Evolutionary conservation across 2,888 invertebrate genomes (phyloP).

Genomic region (Platycheirus albimanus): DNA sequence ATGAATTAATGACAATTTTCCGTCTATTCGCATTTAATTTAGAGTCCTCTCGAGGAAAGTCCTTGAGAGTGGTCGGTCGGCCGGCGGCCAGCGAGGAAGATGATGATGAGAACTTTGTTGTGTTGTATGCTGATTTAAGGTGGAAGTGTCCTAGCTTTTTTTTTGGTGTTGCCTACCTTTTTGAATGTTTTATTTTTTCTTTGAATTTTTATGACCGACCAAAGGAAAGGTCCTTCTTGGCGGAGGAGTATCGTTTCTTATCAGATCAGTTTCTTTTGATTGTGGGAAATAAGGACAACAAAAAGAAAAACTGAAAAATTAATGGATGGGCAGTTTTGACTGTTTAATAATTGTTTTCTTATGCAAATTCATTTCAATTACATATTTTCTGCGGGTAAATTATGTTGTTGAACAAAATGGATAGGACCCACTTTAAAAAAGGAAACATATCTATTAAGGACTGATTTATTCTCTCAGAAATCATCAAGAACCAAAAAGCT

Average conservation of each 20-base stretch:
- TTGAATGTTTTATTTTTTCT: conserved; percentile 14
- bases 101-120: conserved; percentile 9
- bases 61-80: conserved; percentile 50
- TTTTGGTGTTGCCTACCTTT: not conserved
- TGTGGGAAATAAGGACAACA: conserved; percentile 34
- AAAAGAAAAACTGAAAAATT: conserved; percentile 3
- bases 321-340: conserved; percentile 33
- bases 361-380: conserved; percentile 60
- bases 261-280: conserved; percentile 37
- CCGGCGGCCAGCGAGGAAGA: not conserved
- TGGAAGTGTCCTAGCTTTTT: conserved; percentile 12
- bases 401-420: conserved; percentile 10
- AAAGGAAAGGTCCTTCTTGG: conserved; percentile 5
- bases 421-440: too few relatives aligned
- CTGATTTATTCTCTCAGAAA: too few relatives aligned
- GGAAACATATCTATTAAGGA: too few relatives aligned
- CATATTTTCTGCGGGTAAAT: conserved; percentile 53
- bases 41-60: conserved; percentile 58
- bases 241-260: not conserved
- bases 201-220: not conserved
- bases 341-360: conserved; percentile 63
- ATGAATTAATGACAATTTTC: conserved; percentile 73
- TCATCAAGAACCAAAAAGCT: too few relatives aligned
- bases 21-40: conserved; percentile 70
- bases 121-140: conserved; percentile 49